These are phyloP conservation scores for Leptarthrus brevirostris DNA, from an alignment of 2,888 invertebrate genomes.

Conservation along the genomic window DNA sequence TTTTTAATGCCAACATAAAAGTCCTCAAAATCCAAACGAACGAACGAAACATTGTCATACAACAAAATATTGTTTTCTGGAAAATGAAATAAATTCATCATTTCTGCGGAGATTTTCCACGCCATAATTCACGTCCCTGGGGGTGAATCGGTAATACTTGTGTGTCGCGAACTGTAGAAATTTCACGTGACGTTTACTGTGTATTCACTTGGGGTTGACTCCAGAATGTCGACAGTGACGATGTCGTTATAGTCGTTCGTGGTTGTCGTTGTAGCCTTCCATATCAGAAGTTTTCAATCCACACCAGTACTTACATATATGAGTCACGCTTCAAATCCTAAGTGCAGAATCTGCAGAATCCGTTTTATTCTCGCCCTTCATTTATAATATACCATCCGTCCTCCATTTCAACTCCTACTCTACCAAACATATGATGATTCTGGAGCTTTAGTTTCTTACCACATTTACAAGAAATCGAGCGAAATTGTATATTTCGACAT, in stretches of 20 bases:
- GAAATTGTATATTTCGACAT: conserved; percentile 47
- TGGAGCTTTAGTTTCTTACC: conserved; percentile 16
- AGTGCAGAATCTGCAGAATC: conserved; percentile 14
- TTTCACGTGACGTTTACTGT: conserved; percentile 5
- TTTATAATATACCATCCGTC: conserved; percentile 1
- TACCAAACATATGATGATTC: neutral
- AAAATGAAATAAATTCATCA: conserved; percentile 44
- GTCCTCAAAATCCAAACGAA: neutral
- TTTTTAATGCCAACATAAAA: conserved; percentile 25
- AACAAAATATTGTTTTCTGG: conserved; percentile 11
- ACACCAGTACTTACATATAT: conserved; percentile 9
- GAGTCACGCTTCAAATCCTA: conserved; percentile 24
- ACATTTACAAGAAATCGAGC: conserved; percentile 34
- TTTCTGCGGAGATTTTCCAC: conserved; percentile 40
- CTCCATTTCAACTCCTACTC: no score
- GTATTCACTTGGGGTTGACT: neutral
- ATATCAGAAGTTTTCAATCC: neutral
- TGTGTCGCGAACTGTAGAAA: conserved; percentile 20
- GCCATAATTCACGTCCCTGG: conserved; percentile 27
- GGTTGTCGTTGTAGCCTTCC: neutral
- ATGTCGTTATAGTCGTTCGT: neutral
- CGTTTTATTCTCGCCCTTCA: conserved; percentile 27
- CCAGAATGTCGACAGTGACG: neutral
- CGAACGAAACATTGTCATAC: conserved; percentile 36
- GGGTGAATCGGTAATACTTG: neutral